Evolutionary conservation across 2,888 invertebrate genomes (phyloP), one percentile per base, ranked within the genome.

Genomic region (Acronicta psi): DNA sequence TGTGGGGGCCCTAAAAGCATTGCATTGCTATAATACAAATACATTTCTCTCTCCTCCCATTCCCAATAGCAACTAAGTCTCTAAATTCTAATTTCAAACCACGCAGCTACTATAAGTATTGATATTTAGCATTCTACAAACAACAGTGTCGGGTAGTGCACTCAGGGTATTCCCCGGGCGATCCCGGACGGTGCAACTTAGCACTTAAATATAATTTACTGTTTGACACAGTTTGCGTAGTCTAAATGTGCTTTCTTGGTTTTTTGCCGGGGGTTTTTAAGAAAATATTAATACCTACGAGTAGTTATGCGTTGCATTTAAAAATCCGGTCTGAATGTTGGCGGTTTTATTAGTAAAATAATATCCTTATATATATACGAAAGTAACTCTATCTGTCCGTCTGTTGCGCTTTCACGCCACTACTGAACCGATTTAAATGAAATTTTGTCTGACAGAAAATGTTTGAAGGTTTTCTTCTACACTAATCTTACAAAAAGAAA

Each of bases 21-120:
- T 34, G 34, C 0, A 34, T 8, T 20, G 25, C 11, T 34, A 25
- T 18, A 20, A 53, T 46, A 25, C 23, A 47, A 23, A 41, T 29
- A 36, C 14, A 11, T 10, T 40, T 14, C 25, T 37, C 36, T 9
- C 13, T 40, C 9, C 13, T 17, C 17, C n/a, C 18, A 34, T 25
- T 42, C 62, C 45, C 45, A 56, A 52, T 52, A 45, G 69, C 34
- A 68, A 60, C 49, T 47, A 17, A 53, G 47, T 42, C 55, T 46
- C 54, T 74, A 74, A 73, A 70, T 76, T 73, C 59, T 59, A 76
- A 74, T 77, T 76, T 36, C 6, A 4, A 9, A 17, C 41, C 44
- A 55, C 51, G 47, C 51, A 36, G 44, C 1, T 36, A 25, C 23
- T 16, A 49, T 64, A 49, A 68, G 68, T 72, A 68, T 68, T 68